These are phyloP conservation scores for Zophobas morio DNA, from an alignment of 1,140 invertebrate genomes.

Conservation along the genomic window DNA sequence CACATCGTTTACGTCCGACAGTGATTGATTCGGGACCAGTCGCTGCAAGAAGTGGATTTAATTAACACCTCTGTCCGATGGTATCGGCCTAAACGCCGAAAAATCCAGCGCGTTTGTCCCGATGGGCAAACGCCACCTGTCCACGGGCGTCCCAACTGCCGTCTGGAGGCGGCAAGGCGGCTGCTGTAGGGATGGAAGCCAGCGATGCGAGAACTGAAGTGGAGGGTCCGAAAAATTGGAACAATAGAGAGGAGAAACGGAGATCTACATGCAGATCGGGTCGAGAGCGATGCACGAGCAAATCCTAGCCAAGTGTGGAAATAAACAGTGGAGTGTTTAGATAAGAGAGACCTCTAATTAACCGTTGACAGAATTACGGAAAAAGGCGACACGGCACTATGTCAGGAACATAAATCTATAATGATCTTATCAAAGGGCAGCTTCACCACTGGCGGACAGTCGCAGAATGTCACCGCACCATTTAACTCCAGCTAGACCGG, in stretches of 20 bases:
- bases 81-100: slow-evolving; percentile 47
- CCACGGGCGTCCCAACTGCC: slow-evolving; percentile 6
- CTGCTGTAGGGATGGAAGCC: too few relatives aligned
- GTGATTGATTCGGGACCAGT: slow-evolving; percentile 56
- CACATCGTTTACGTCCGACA: slow-evolving; percentile 54
- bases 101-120: slow-evolving; percentile 28
- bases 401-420: slow-evolving; percentile 56
- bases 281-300: slow-evolving; percentile 40
- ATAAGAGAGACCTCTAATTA: slow-evolving; percentile 60
- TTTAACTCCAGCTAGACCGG: too few relatives aligned
- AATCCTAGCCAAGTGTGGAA: slow-evolving; percentile 50
- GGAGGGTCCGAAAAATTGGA: background rate
- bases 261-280: slow-evolving; percentile 39
- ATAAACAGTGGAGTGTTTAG: slow-evolving; percentile 51
- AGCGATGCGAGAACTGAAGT: background rate
- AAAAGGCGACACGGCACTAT: slow-evolving; percentile 55
- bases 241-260: background rate
- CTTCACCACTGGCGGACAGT: slow-evolving; percentile 52
- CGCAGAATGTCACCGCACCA: background rate
- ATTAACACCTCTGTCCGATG: slow-evolving; percentile 55
- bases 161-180: background rate
- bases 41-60: slow-evolving; percentile 53
- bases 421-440: slow-evolving; percentile 57
- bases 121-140: slow-evolving; percentile 8
- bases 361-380: slow-evolving; percentile 61